phyloP scores from a whole-genome alignment of 2,888 invertebrate genomes.

The Drosophila trichaetosa region DNA sequence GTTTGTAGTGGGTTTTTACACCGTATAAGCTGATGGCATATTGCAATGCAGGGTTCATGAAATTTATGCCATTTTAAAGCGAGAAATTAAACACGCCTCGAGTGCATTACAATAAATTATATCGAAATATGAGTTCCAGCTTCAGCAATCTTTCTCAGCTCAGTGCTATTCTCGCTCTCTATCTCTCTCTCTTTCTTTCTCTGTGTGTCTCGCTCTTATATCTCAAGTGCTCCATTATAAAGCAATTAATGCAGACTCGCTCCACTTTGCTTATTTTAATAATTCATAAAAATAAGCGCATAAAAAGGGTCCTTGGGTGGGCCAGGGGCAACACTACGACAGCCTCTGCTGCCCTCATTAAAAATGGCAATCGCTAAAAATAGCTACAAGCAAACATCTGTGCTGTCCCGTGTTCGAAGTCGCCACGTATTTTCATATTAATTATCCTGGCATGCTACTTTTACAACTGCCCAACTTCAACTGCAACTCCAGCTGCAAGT shows the following conservation, averaged over 20 bases:
- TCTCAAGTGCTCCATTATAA: constrained; percentile 65
- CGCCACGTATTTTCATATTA: constrained; percentile 78
- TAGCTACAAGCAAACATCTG: constrained; percentile 69
- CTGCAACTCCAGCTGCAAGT: background rate
- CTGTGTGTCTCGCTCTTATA: constrained; percentile 12
- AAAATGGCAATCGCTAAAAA: constrained; percentile 70
- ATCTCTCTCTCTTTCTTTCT: background rate
- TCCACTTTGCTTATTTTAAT: constrained; percentile 72
- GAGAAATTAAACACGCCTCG: constrained; percentile 81
- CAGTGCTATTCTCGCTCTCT: constrained; percentile 11
- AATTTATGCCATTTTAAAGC: constrained; percentile 82
- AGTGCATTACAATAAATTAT: constrained; percentile 80
- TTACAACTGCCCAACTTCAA: constrained; percentile 62
- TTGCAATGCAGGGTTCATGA: constrained; percentile 49
- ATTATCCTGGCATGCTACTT: constrained; percentile 68
- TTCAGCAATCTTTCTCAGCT: constrained; percentile 1
- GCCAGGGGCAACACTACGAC: constrained; percentile 32
- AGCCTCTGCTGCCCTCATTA: constrained; percentile 62
- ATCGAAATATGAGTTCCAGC: constrained; percentile 71
- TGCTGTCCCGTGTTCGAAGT: constrained; percentile 25
- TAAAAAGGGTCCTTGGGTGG: constrained; percentile 72
- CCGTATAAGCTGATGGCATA: constrained; percentile 64
- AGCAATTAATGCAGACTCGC: constrained; percentile 74
- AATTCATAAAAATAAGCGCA: constrained; percentile 77
- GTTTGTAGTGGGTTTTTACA: constrained; percentile 29